Evolutionary conservation across 2,797 vertebrate species (phyloP), one percentile per base, ranked within the genome.

Genomic region (Anguilla megastoma): DNA sequence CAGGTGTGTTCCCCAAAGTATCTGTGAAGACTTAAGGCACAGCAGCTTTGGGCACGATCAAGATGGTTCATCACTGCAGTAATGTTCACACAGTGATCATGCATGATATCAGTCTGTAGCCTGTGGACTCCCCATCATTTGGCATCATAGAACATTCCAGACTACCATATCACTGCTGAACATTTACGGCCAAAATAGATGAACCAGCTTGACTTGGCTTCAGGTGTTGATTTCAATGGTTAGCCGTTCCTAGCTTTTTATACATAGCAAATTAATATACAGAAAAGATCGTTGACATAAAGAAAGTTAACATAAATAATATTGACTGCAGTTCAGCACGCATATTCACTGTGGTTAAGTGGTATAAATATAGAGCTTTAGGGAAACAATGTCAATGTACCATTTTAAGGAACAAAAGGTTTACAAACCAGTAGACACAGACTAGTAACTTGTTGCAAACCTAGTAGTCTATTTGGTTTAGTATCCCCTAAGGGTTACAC

Each of bases 101-200:
- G 83, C 50, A 54, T 56, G 83, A 85, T 85, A 56, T 85, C 36
- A 50, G 79, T 85, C 83, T 85, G 83, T 52, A 85, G 50, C 83
- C 54, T 85, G 50, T 5, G 4, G 41, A 85, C 83, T 85, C 83
- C 45, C 52, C 83, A 30, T 85, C 83, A 85, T 30, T 50, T 60
- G 56, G 56, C 56, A 85, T 85, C 58, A 85, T 4, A 85, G 56
- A 85, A 45, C 56, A 58, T 36, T 63, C 60, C 85, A 41, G 56
- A 85, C 18, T 45, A 85, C 33, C 36, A 63, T n/a, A 85, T 85
- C 52, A 63, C 58, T 66, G 58, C 7, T 85, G 83, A 33, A 56
- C 50, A 85, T 33, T 56, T 85, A 85, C 60, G 16, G 36, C 85
- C 58, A 85, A 41, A 63, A 66, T 66, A 41, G 66, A 1, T 41